Base-by-base conservation (phyloP, 2,797 vertebrate genomes). In the Bovichtus diacanthus region DNA sequence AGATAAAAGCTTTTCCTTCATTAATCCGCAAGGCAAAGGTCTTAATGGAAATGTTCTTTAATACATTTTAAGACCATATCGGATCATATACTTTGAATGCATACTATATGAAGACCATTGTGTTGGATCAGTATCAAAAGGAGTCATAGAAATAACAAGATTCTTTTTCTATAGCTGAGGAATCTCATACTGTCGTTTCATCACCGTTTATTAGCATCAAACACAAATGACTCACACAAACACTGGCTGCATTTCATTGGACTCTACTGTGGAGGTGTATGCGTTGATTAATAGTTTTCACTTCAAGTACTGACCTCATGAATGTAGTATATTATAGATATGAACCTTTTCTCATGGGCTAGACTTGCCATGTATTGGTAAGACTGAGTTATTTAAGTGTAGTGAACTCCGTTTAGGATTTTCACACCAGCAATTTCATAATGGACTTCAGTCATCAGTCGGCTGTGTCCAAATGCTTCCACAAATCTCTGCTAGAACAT, bases 281-380 rank as follows among this genome's bases (percentile, higher is more conserved):
- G 46, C 59, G 63, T 73, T 61, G 16, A 21, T 44, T 64, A 65
- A 76, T 54, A 19, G n/a, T 44, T 68, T 81, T 65, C 31, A 70
- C 58, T 71, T 59, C 31, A 64, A 65, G 69, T 41, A 59, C 46
- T 78, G 76, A 80, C 31, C n/a, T 61, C 66, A 64, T 65, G 64
- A 66, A 69, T 49, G 27, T 66, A 31, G 27, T 66, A 31, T 15
- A 68, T 21, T 43, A 69, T 23, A 70, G 19, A 68, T 59, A 56
- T 55, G 16, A 68, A 69, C 36, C 34, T 60, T 60, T 38, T 75
- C 69, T 69, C 50, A 73, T 59, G 36, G 29, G 41, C 58, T 56
- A 34, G 0, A 38, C 58, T 55, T 43, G 27, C 59, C 36, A 27
- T 54, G 51, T 74, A n/a, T 74, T 49, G 29, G 23, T 62, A 16